Conservation (phyloP, 2,888 invertebrate genomes). For the Agonopterix heracliana region DNA sequence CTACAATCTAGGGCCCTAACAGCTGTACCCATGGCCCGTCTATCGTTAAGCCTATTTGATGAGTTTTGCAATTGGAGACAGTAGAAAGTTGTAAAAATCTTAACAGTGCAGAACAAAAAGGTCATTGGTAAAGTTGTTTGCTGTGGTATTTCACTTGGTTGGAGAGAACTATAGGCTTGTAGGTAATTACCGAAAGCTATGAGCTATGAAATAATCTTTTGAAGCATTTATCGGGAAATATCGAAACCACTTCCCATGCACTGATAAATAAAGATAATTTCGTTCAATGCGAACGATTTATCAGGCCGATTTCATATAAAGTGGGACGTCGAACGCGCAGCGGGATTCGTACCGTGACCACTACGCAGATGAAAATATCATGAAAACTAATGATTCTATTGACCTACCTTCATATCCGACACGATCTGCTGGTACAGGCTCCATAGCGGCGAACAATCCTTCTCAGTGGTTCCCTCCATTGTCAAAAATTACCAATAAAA, state of each 20-base stretch:
- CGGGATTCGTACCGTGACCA: constrained; percentile 14
- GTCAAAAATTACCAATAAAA: constrained; percentile 48
- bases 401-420: constrained; percentile 96
- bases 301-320: constrained; percentile 38
- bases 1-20: no score
- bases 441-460: constrained; percentile 93
- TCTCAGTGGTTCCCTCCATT: constrained; percentile 84
- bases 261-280: constrained; percentile 24
- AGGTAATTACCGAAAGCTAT: no score
- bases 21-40: no score
- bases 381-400: constrained; percentile 12
- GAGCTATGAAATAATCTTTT: no score
- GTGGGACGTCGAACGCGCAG: constrained; percentile 29
- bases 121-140: no score
- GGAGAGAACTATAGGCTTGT: no score
- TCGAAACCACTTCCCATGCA: not conserved
- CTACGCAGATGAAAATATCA: not conserved
- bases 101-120: no score
- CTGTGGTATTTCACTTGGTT: no score
- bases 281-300: constrained; percentile 45
- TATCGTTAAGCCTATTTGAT: no score
- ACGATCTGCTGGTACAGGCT: constrained; percentile 96
- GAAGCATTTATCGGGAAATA: not conserved
- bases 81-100: no score
- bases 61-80: no score